Evolutionary conservation across 2,888 invertebrate genomes (phyloP), one percentile per base, ranked within the genome.

Genomic region (Polymixis lichenea): DNA sequence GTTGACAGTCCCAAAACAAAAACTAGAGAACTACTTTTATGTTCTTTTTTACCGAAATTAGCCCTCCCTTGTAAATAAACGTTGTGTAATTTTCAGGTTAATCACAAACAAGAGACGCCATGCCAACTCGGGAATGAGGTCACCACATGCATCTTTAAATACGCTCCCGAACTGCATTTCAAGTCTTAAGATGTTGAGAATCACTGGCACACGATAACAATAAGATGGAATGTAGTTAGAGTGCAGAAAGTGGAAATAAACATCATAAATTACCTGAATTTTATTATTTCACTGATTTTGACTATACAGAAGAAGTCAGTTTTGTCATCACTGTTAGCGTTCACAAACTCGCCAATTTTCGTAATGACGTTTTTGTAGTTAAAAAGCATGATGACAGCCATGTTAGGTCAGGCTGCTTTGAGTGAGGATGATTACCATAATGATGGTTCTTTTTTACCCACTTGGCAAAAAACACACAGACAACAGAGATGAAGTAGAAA

Each of bases 71-170:
- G 22, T 72, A 70, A 51, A 38, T 5, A 69, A 38, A 43, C 66
- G 19, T n/a, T 74, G 22, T 78, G 49, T 62, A 72, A 68, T 89
- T 79, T 89, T 73, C 92, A 96, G 96, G 91, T 96, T 43, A 93
- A 94, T 75, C 93, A 94, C 71, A 88, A 90, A 62, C 89, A 91
- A 15, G 88, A 90, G 6, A 87, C 91, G 11, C 86, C 91, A 0
- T 96, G 96, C 78, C 91, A 95, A 64, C 89, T 96, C 0, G 96
- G 95, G 2, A 96, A 95, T 68, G 95, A 96, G 90, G 90, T 96
- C 53, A 92, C 92, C 0, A 90, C 91, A 5, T 96, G 96, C 82
- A 92, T 96, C 69, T 96, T 94, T 87, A 95, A 96, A 89, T 96
- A 96, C 82, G 96, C 96, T 11, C 96, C 96, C 0, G 96, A 96